These are phyloP conservation scores for Platypus cylindrus DNA, from an alignment of 2,888 invertebrate genomes.

Conservation along the genomic window DNA sequence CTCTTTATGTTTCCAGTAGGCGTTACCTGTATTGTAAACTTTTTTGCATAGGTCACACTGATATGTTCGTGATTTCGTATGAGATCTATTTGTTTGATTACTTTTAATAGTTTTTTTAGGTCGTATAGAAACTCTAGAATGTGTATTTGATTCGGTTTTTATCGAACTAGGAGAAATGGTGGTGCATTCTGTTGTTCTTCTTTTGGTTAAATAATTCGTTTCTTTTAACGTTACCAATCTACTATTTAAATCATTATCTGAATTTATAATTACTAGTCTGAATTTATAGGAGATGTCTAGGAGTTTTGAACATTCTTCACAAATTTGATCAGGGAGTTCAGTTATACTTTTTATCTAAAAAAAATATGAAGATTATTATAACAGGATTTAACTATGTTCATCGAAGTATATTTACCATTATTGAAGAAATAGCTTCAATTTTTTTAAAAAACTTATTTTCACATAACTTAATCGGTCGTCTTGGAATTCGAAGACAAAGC, in stretches of 20 bases:
- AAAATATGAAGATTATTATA: too few relatives aligned
- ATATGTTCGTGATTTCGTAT: too few relatives aligned
- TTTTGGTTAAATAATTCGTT: slow-evolving; percentile 12
- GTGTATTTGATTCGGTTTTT: background rate
- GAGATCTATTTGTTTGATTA: too few relatives aligned
- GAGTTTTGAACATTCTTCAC: slow-evolving; percentile 24
- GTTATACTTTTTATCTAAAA: slow-evolving; percentile 16
- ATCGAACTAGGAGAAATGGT: slow-evolving; percentile 6
- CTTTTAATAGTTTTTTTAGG: too few relatives aligned
- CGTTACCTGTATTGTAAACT: slow-evolving; percentile 18
- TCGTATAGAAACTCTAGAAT: too few relatives aligned
- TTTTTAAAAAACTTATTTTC: slow-evolving; percentile 19
- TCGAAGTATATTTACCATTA: too few relatives aligned
- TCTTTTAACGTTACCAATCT: slow-evolving; percentile 15
- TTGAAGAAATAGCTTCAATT: slow-evolving; percentile 23
- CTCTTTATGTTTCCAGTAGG: slow-evolving; percentile 19
- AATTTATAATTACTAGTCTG: slow-evolving; percentile 23
- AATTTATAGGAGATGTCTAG: slow-evolving; percentile 24
- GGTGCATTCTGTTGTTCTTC: slow-evolving; percentile 12
- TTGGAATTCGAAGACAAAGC: slow-evolving; percentile 21
- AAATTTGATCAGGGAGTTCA: slow-evolving; percentile 22
- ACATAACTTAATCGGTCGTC: slow-evolving; percentile 15
- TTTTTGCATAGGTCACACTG: slow-evolving; percentile 22
- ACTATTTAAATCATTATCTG: slow-evolving; percentile 20
- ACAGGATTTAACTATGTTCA: too few relatives aligned